Evolutionary conservation across 2,113 vertebrate species (phyloP), one percentile per base, ranked within the genome.

Genomic region (Equus przewalskii): DNA sequence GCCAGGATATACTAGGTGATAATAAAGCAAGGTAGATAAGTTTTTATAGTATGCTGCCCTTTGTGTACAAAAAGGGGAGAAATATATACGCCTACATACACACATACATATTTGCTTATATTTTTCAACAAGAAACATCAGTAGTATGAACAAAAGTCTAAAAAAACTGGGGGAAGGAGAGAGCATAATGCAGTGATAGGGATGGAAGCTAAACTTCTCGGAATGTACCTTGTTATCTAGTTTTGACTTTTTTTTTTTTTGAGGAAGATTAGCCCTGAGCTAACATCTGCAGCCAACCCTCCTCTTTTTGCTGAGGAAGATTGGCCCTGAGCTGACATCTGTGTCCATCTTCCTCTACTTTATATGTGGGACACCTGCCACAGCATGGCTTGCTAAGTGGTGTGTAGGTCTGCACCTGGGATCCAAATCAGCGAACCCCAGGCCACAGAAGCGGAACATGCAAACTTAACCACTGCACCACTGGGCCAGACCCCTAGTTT

Each of bases 131-230:
- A 91, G 58, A 75, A 72, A 24, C 2, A 96, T 65, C 51, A 92
- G 84, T 82, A 81, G 26, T 92, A 36, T 75, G 36, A 96, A 46
- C n/a, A 28, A 80, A 95, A 91, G 30, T 93, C 44, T 83, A 79
- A 58, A 70, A 88, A 90, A 94, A 82, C 36, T 58, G 28, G 72
- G 36, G 64, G 1, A 95, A 95, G 15, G 46, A 75, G 60, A 18
- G 56, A 96, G 70, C 11, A 64, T 24, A 36, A 51, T 72, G 15
- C n/a, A 81, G 16, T 76, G n/a, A 65, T 36, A 70, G 44, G 36
- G 49, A 76, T 51, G 18, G 44, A 89, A 94, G 22, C 14, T 79
- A 89, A 89, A 92, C 19, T 75, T 92, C 65, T 80, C 58, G 91
- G 75, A 67, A 90, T 75, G 24, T 56, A 89, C 21, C 30, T 88